Conservation (phyloP, 2,113 vertebrate genomes). For the Regulus satrapa region DNA sequence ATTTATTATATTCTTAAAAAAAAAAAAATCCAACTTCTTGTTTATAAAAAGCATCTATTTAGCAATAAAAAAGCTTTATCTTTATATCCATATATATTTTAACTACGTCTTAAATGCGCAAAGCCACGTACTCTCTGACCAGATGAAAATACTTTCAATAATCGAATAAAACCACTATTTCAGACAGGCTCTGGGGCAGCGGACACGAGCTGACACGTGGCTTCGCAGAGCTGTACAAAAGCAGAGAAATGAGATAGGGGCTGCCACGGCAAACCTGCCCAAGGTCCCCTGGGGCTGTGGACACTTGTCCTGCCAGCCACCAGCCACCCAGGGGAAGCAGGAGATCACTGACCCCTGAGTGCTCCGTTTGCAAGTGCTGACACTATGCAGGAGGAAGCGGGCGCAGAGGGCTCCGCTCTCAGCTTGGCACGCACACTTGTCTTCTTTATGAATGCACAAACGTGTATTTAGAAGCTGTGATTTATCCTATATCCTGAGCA, state of each 20-base stretch:
- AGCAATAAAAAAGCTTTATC: background rate
- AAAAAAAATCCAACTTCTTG: slow-evolving; percentile 9
- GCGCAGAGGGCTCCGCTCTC: background rate
- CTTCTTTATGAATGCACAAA: background rate
- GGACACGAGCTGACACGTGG: background rate
- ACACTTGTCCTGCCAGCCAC: rapidly evolving
- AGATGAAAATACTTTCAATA: background rate
- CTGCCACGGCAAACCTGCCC: background rate
- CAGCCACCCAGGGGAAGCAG: background rate
- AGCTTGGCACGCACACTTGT: background rate
- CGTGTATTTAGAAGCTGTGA: background rate
- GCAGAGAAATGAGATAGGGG: background rate
- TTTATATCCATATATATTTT: background rate
- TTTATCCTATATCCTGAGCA: background rate
- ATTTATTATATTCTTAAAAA: background rate
- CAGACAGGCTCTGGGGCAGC: background rate
- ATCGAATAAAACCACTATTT: background rate
- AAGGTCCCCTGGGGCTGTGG: rapidly evolving
- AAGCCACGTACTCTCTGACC: background rate
- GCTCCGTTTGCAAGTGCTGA: background rate
- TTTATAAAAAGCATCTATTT: slow-evolving; percentile 56
- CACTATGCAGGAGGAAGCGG: background rate
- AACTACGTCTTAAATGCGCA: background rate
- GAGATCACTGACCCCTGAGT: background rate
- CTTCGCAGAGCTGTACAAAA: background rate